phyloP scores from a whole-genome alignment of 2,113 vertebrate genomes.

The Hiodon alosoides region DNA sequence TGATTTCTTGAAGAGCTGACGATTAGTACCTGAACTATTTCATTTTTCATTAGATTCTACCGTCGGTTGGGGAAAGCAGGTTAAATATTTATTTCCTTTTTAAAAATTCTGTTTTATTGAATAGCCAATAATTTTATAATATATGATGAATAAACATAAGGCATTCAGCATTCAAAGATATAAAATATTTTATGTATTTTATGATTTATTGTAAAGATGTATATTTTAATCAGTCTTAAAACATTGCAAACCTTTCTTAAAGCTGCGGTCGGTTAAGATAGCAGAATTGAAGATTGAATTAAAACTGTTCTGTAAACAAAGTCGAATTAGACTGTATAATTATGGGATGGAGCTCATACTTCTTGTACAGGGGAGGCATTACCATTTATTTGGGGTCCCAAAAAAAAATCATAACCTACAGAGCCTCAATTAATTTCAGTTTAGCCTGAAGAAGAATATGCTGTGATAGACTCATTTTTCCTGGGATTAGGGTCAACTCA shows the following conservation, averaged over 20 bases:
- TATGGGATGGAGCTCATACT: neutral
- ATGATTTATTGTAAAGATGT: constrained; percentile 57
- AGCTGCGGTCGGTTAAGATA: constrained; percentile 23
- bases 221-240: constrained; percentile 53
- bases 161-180: constrained; percentile 7
- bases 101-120: constrained; percentile 56
- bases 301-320: neutral
- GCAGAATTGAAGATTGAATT: neutral
- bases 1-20: neutral
- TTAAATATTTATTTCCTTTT: constrained; percentile 58
- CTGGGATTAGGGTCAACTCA: too few species aligned
- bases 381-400: too few species aligned
- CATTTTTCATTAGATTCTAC: neutral
- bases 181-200: constrained; percentile 53
- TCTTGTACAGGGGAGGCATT: constrained; percentile 25
- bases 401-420: too few species aligned
- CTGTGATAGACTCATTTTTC: too few species aligned
- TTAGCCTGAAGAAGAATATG: too few species aligned
- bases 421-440: too few species aligned
- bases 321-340: neutral
- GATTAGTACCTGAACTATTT: constrained; percentile 14
- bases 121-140: constrained; percentile 58
- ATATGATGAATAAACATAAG: constrained; percentile 12
- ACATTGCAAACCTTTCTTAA: constrained; percentile 47
- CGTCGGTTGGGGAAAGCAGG: constrained; percentile 37